A percentile compares a stretch with the other conserved stretches of the same genome.
These are phyloP conservation scores for Gallinago jamesoni DNA, from an alignment of 2,113 vertebrate species.

Conservation along the genomic window DNA sequence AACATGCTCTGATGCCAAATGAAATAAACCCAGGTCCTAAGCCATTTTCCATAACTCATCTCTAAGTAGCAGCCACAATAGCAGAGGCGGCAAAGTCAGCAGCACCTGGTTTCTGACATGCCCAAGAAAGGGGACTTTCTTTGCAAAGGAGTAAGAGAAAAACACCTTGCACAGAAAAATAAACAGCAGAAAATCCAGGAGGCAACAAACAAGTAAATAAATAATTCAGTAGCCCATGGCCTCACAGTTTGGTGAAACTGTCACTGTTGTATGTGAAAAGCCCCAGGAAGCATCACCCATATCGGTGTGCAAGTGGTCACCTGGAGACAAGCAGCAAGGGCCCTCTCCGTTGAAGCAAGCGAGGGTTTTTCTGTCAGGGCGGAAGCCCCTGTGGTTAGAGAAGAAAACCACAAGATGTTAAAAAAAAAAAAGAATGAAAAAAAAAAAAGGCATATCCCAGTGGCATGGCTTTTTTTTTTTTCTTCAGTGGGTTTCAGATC, in stretches of 20 bases:
- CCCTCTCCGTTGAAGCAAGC: neutral
- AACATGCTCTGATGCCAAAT: rapidly evolving
- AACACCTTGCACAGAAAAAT: neutral
- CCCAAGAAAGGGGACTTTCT: neutral
- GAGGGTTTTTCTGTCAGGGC: neutral
- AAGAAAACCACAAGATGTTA: neutral
- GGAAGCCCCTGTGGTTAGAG: slow-evolving; percentile 56
- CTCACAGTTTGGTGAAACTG: rapidly evolving
- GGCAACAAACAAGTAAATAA: neutral
- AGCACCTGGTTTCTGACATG: neutral
- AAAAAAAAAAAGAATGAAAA: neutral
- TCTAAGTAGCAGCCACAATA: neutral
- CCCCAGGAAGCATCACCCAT: neutral
- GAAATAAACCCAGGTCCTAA: neutral
- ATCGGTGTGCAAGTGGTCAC: neutral
- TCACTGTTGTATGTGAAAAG: neutral
- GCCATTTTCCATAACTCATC: neutral
- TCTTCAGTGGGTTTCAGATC: neutral
- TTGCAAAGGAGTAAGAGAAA: neutral
- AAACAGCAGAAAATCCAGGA: neutral
- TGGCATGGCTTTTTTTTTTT: neutral
- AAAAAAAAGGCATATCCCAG: neutral
- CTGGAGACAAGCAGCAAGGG: neutral
- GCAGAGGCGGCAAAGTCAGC: rapidly evolving
- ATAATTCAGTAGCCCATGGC: neutral